A percentile compares a stretch with the other conserved stretches of the same genome.
phyloP scores from a whole-genome alignment of 2,113 vertebrate genomes.

The Riparia riparia region DNA sequence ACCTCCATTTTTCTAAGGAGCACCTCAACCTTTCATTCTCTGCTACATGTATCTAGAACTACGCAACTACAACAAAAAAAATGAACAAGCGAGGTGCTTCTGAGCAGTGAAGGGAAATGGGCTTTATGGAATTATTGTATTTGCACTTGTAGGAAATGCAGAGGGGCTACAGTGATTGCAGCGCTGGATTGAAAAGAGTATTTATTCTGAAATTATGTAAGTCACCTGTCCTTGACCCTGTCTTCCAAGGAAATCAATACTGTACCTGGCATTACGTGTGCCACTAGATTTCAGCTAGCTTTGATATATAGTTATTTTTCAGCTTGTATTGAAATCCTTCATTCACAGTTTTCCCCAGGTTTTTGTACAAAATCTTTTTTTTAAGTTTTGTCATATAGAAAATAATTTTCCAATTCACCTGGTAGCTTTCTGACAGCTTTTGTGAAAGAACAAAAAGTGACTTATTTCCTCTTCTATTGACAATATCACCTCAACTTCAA shows the following conservation, averaged over 20 bases:
- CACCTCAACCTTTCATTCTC: background rate
- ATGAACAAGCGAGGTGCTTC: background rate
- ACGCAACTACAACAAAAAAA: background rate
- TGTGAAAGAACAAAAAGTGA: background rate
- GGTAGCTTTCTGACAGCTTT: background rate
- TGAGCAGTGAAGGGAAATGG: background rate
- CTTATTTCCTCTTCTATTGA: background rate
- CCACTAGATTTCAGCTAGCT: background rate
- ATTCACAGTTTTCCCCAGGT: background rate
- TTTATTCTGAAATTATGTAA: background rate
- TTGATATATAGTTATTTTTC: background rate
- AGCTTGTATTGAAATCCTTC: background rate
- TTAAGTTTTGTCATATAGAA: background rate
- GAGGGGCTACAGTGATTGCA: background rate
- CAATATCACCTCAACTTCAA: background rate
- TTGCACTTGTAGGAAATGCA: background rate
- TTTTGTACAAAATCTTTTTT: background rate
- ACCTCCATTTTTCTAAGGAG: background rate
- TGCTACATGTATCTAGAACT: background rate
- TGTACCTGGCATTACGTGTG: accelerated
- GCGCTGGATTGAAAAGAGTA: background rate
- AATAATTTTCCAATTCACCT: background rate
- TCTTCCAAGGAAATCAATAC: background rate
- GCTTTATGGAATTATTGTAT: background rate
- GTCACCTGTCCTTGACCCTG: background rate